phyloP scores from a whole-genome alignment of 2,113 vertebrate genomes.

The Amblyornis subalaris region DNA sequence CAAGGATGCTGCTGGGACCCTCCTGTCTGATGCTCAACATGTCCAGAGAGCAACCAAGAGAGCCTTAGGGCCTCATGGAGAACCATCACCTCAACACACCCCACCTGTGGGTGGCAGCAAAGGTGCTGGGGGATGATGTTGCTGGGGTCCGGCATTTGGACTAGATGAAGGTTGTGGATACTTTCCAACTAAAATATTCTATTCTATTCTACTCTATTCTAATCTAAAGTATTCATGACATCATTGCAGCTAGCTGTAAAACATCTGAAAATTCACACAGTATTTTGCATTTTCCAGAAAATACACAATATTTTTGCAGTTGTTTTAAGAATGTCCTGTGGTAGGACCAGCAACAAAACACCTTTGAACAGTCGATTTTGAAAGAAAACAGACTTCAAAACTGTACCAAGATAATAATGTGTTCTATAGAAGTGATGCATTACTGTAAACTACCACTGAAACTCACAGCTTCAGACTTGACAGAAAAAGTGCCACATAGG shows the following conservation, averaged over 20 bases:
- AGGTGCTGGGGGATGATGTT: not conserved
- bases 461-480: not conserved
- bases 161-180: not conserved
- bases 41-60: no score
- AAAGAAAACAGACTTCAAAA: not conserved
- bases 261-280: not conserved
- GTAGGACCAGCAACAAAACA: not conserved
- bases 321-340: not conserved
- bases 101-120: not conserved
- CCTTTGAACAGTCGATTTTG: not conserved
- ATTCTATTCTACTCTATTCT: not conserved
- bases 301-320: not conserved
- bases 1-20: not conserved
- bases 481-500: not conserved
- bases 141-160: no score
- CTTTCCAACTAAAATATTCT: not conserved
- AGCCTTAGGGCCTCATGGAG: not conserved
- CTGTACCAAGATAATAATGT: not conserved
- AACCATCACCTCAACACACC: not conserved
- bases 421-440: not conserved
- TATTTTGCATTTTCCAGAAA: not conserved
- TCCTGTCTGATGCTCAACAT: not conserved
- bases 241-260: not conserved
- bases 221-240: not conserved
- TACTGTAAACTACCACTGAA: not conserved